A percentile compares a stretch with the other conserved stretches of the same genome.
These are phyloP conservation scores for Austrofundulus limnaeus DNA, from an alignment of 2,113 vertebrate genomes.

Conservation along the genomic window DNA sequence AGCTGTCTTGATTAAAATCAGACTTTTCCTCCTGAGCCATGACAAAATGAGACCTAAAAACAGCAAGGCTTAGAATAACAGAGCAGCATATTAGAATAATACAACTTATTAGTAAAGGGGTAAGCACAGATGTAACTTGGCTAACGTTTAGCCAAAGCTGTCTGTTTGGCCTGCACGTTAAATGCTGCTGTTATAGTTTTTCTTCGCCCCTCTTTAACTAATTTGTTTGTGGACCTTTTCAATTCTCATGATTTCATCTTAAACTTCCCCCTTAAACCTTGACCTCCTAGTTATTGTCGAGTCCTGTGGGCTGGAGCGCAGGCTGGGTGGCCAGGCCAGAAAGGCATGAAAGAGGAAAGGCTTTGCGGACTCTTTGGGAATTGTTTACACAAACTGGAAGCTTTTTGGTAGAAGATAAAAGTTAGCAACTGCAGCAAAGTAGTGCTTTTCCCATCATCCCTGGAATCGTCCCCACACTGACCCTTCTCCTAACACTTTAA, in stretches of 20 bases:
- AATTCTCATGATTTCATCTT: constrained; percentile 88
- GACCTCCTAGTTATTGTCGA: constrained; percentile 72
- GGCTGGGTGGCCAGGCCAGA: constrained; percentile 64
- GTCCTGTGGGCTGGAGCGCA: constrained; percentile 48
- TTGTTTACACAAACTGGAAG: constrained; percentile 93
- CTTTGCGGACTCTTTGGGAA: constrained; percentile 63
- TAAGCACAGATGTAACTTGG: constrained; percentile 43
- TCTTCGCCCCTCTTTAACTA: constrained; percentile 65
- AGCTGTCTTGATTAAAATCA: constrained; percentile 74
- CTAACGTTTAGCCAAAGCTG: constrained; percentile 48
- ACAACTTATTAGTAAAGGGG: constrained; percentile 70
- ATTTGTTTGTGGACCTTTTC: constrained; percentile 89
- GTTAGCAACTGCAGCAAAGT: constrained; percentile 85
- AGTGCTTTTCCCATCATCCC: constrained; percentile 92
- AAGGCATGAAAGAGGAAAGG: constrained; percentile 60
- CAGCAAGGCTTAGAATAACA: constrained; percentile 67
- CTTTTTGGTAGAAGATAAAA: constrained; percentile 87
- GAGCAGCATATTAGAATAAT: constrained; percentile 65
- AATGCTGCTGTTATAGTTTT: constrained; percentile 44
- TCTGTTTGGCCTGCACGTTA: constrained; percentile 82
- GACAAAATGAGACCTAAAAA: constrained; percentile 73
- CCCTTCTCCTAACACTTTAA: constrained; percentile 92
- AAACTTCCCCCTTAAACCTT: constrained; percentile 90
- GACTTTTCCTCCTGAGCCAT: constrained; percentile 60
- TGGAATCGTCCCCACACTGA: constrained; percentile 86